Base-by-base conservation (phyloP, 2,888 invertebrate genomes). In the Ophonus ardosiacus region DNA sequence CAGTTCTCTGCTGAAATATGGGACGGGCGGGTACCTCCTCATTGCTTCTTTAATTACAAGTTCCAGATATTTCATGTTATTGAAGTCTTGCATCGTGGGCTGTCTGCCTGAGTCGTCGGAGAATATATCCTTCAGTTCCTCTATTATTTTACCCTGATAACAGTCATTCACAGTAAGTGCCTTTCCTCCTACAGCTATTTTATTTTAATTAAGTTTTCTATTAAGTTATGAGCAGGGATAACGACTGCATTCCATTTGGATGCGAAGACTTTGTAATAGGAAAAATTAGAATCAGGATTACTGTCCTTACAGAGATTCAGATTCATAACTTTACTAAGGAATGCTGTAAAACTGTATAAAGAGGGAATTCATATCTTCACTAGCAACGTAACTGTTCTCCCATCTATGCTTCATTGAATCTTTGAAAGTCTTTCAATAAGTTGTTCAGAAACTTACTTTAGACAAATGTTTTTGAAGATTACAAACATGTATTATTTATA, bases 21-120 rank as follows among this genome's bases (percentile, higher is more conserved):
- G 93, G 0, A 93, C 93, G 0, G 93, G 90, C 0, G 93, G 93
- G 86, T 91, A 93, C n/a, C 93, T 86, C 7, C 94, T 89, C 59
- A 93, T 89, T 0, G 92, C 89, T 88, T 93, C 93, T 86, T 92
- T 93, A 68, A 93, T 92, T 0, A 93, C 92, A 63, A 91, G 87
- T 80, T 93, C 93, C 86, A 93, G 89, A 87, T 93, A 93, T 88
- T 92, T 93, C 57, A 78, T 57, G 31, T 78, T 56, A 31, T 78
- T 78, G 18, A 78, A 78, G 74, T 93, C 92, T 82, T 89, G 87
- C 79, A 88, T 85, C 0, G 89, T 90, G 0, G 88, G 87, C n/a
- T 78, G 74, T 0, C 86, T 86, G 8, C 68, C 78, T 68, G 86
- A 86, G 21, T 88, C 86, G 43, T 89, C 87, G 0, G 88, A 89